Evolutionary conservation across 2,113 vertebrate genomes (phyloP), one percentile per base, ranked within the genome.

Genomic region (Arizona elegans): DNA sequence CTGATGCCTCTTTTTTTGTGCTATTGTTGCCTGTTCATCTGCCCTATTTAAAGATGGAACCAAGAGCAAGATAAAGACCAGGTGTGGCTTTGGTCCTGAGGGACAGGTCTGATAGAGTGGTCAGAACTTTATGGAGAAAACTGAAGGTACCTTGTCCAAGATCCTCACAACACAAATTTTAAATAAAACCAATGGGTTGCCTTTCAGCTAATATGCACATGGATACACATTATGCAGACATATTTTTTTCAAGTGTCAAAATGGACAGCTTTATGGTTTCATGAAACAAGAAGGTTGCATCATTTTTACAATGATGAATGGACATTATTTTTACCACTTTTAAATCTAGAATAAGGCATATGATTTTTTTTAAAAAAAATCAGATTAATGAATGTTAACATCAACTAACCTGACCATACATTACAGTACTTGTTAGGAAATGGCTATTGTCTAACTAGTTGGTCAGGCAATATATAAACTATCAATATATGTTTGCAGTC

Each of bases 381-480:
- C 23, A 59, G 90, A 92, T 81, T 43, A 94, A 93, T 95, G 94
- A 94, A 56, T 92, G 47, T 93, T 90, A 50, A n/a, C 0, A 5
- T 17, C 91, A 43, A 91, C 92, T 53, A 95, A 91, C 38, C 6
- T 52, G 15, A 87, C 8, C 8, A 10, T 93, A 92, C 94, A 88
- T 94, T 92, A 94, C 88, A 89, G 17, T 81, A 52, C 38, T 38
- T 38, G 38, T 38, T 38, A 38, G 38, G 38, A 38, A 38, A 38
- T 38, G 38, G 38, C 38, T 38, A 38, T 38, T 38, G 38, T 38
- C 2, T 38, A 38, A 38, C 38, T 38, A 38, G 38, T 38, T 38
- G 38, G 38, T 38, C 38, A 38, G 38, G 2, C 38, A 38, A 38
- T 38, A 38, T 38, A 38, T 38, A 38, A 38, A 38, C 38, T 38